phyloP scores from a whole-genome alignment of 2,888 invertebrate species.

The Sesia bembeciformis region DNA sequence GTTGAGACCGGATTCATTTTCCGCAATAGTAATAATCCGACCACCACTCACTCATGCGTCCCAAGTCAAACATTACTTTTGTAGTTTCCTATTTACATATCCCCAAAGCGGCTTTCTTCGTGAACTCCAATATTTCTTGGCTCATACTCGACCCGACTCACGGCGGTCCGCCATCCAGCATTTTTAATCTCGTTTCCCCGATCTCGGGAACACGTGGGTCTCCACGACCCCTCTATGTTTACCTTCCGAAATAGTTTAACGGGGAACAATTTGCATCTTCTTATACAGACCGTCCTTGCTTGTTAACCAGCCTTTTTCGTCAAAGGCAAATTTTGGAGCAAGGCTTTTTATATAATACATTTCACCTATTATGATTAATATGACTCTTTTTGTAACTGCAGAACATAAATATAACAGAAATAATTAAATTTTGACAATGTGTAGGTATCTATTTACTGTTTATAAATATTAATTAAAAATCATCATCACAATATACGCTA shows the following conservation, averaged over 20 bases:
- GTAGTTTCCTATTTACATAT: slow-evolving; percentile 70
- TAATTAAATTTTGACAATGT: neutral
- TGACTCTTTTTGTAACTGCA: too few relatives aligned
- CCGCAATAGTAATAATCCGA: slow-evolving; percentile 47
- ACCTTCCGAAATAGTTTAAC: slow-evolving; percentile 75
- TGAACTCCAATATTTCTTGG: slow-evolving; percentile 67
- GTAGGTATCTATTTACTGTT: too few relatives aligned
- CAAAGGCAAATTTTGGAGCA: slow-evolving; percentile 12
- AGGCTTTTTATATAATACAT: neutral
- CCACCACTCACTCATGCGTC: slow-evolving; percentile 45
- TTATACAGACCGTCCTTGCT: slow-evolving; percentile 67
- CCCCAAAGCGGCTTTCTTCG: slow-evolving; percentile 68
- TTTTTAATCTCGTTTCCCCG: slow-evolving; percentile 71
- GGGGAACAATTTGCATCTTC: slow-evolving; percentile 71
- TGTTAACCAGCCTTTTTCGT: slow-evolving; percentile 57
- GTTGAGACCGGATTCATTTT: slow-evolving; percentile 42
- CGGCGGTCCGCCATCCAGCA: slow-evolving; percentile 64
- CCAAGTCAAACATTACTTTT: slow-evolving; percentile 68
- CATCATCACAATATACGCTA: neutral
- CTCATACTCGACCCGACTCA: slow-evolving; percentile 45
- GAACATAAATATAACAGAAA: neutral
- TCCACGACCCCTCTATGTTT: slow-evolving; percentile 59
- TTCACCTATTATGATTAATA: neutral
- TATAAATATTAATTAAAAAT: too few relatives aligned
- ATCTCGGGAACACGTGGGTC: slow-evolving; percentile 62